Evolutionary conservation across 1,140 invertebrate species (phyloP), one percentile per base, ranked within the genome.

Genomic region (Eubasilissa regina): DNA sequence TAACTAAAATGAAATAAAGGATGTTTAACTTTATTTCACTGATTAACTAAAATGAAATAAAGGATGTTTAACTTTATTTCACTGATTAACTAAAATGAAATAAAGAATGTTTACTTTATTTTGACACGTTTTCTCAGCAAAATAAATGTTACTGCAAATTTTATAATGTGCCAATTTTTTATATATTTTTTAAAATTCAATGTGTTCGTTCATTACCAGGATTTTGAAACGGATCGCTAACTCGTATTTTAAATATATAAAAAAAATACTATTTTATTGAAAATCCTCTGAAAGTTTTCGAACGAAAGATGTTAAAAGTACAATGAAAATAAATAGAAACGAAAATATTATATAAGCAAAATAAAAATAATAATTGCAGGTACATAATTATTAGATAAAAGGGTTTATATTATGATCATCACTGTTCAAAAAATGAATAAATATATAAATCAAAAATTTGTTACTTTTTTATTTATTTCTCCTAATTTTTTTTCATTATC

Each of bases 281-380:
- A 13, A 13, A 15, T 53, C 15, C 15, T 13, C 15, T 53, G 51
- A 13, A 53, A 53, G 13, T 64, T 64, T 64, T 17, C 35, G 25
- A 64, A 44, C 13, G 43, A 64, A 58, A 58, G 55, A 43, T 12
- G 25, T 44, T 64, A 12, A 17, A 45, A 70, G 66, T 70, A 70
- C 66, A 70, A 70, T 70, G 66, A 70, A 70, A 70, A 47, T 19
- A 48, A 70, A 70, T 70, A 47, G 56, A 70, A 70, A 70, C 66
- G 66, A 70, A 70, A 70, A 7, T 70, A 70, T 47, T 48, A 48
- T 70, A 25, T 70, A 70, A 70, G 66, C 47, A 44, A 70, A 47
- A 70, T 35, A 35, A 35, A 35, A 35, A 35, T 35, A 35, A 35
- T 35, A 35, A 35, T 13, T 8, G 10, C 25, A 64, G 35, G 35